Base-by-base conservation (phyloP, 2,888 invertebrate species). In the Orthosia gothica region DNA sequence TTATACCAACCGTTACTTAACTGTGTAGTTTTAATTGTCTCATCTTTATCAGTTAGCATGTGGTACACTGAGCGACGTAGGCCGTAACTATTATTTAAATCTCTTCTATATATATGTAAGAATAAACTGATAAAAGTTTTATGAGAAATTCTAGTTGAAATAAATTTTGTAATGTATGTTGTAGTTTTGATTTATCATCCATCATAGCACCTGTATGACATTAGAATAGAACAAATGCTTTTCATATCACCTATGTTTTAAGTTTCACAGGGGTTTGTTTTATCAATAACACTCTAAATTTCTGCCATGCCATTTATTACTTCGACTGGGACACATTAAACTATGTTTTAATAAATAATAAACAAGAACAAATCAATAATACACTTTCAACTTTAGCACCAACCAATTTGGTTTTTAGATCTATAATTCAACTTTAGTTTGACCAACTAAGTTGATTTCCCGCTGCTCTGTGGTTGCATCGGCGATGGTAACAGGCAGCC, bases 401-500 rank as follows among this genome's bases (percentile, higher is more conserved):
- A 83, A 88, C 83, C 88, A 81, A 85, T 82, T 74, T 83, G 81
- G 78, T 77, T 85, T 20, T 63, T 63, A 83, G 70, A 82, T 80
- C 58, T 75, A 66, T 67, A 62, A 70, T 72, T 68, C 70, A 73
- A 82, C 62, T 59, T 59, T 23, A 5, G n/a, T 45, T 71, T 50
- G n/a, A 65, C 54, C 62, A 69, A 63, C 83, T 91, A 93, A 70
- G 88, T 81, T 62, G 89, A 86, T 77, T 93, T 93, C 49, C 76
- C 82, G 73, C 91, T 93, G 63, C 86, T 94, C 74, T 95, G 95
- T 3, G 97, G 97, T 86, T 96, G 96, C n/a, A 97, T 86, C 0
- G 97, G 97, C 1, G 97, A 97, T 0, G 97, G 97, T 57, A 97
- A 89, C 0, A 97, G 91, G 67, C 96, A 96, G 7, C 94, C 97